A percentile compares a stretch with the other conserved stretches of the same genome.
phyloP scores from a whole-genome alignment of 2,113 vertebrate species.

The Apteryx owenii region DNA sequence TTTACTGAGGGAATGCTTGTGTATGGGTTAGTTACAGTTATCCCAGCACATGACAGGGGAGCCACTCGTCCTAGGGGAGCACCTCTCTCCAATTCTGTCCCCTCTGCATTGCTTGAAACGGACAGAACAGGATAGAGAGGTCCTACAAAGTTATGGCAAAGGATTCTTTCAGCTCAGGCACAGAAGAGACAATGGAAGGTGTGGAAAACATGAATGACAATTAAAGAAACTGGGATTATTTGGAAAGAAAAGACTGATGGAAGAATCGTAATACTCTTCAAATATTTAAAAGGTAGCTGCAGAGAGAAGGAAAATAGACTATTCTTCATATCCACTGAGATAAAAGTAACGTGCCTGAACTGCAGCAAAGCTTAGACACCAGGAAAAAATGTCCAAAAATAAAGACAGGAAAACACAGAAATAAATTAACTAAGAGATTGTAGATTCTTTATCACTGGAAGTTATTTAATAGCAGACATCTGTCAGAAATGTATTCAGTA shows the following conservation, averaged over 20 bases:
- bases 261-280: not conserved
- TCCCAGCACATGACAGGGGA: not conserved
- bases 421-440: not conserved
- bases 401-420: not conserved
- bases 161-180: not conserved
- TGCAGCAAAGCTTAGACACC: not conserved
- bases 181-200: not conserved
- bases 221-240: not conserved
- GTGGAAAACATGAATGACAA: not conserved
- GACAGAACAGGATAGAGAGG: not conserved
- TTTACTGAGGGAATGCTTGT: not conserved
- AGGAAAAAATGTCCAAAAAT: not conserved
- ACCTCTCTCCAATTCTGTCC: not conserved
- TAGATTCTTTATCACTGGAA: not conserved
- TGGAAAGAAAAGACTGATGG: not conserved
- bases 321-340: not conserved
- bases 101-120: not conserved
- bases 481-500: not conserved
- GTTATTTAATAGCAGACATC: not conserved
- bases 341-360: not conserved
- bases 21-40: not conserved
- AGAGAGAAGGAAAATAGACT: not conserved
- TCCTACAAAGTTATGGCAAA: not conserved
- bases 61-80: fast-evolving
- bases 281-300: not conserved